Evolutionary conservation across 2,797 vertebrate genomes (phyloP), one percentile per base, ranked within the genome.

Genomic region (Stomatorhinus walkeri): DNA sequence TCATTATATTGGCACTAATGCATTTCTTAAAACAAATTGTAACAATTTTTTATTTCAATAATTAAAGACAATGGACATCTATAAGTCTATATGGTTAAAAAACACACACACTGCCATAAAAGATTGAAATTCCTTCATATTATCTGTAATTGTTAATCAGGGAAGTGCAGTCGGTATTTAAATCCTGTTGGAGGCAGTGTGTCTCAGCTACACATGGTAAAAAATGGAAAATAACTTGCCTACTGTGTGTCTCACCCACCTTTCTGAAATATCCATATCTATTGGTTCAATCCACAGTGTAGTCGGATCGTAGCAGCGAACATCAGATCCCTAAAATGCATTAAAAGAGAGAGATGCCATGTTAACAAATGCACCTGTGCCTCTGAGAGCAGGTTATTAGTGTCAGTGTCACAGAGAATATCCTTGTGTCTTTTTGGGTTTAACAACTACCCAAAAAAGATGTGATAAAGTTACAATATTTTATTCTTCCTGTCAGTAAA

Each of bases 251-350:
- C 51, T 36, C 52, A 54, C 85, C 16, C 19, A 86, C 85, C 49
- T 54, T 32, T 86, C 51, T 54, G 49, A 86, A 36, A 54, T 56
- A 52, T 86, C 85, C 19, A 0, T 88, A 88, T 48, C 51, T 59
- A 89, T 87, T 16, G 92, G 89, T 4, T 95, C 93, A 51, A 95
- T 89, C 96, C 96, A 96, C 28, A 96, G 91, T 14, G 95, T 92
- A 91, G 95, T 95, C 91, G 96, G 92, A 4, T 95, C 94, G 54
- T 95, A 96, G 87, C 92, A 94, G 89, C 92, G 93, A 88, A 93
- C 89, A 0, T 24, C 93, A 90, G 93, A 93, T 5, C 95, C 95
- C 96, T 96, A 85, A 22, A 90, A 90, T 9, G 4, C n/a, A 22
- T 10, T 49, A 22, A 84, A 49, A 48, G 46, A 84, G 36, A 81